Evolutionary conservation across 2,113 vertebrate genomes (phyloP).

Genomic region (Takifugu bimaculatus): DNA sequence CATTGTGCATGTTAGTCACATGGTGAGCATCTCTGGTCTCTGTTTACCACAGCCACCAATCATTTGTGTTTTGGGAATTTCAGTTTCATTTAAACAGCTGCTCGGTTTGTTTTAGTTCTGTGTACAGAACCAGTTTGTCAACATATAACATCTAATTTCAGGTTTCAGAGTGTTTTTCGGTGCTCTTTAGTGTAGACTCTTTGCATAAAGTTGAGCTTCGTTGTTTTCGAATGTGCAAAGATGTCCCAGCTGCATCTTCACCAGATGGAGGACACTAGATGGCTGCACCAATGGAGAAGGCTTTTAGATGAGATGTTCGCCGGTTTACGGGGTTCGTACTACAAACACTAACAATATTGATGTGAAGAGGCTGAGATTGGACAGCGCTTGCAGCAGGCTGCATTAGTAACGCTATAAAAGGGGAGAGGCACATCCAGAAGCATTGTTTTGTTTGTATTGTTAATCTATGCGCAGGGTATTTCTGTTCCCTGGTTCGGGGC

Average conservation of each 20-base stretch:
- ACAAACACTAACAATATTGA: constrained; percentile 37
- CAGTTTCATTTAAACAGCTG: constrained; percentile 59
- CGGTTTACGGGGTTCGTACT: constrained; percentile 25
- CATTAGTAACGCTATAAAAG: constrained; percentile 42
- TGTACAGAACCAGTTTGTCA: constrained; percentile 56
- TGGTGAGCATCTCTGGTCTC: constrained; percentile 21
- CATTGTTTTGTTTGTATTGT: constrained; percentile 53
- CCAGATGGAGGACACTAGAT: constrained; percentile 1
- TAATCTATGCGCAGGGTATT: constrained; percentile 46
- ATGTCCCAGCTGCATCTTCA: constrained; percentile 46
- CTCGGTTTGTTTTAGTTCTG: constrained; percentile 49
- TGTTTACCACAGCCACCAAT: constrained; percentile 19
- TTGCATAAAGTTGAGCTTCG: constrained; percentile 54
- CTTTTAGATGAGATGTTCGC: constrained; percentile 43
- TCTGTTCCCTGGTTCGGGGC: constrained; percentile 22
- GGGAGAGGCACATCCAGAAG: constrained; percentile 25
- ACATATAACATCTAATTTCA: constrained; percentile 71
- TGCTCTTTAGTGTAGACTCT: constrained; percentile 57
- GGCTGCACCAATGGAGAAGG: constrained; percentile 32
- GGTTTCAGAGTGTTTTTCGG: constrained; percentile 66
- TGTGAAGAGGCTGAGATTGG: constrained; percentile 24
- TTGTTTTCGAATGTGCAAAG: constrained; percentile 45
- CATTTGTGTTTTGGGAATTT: constrained; percentile 19
- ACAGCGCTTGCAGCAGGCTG: constrained; percentile 35
- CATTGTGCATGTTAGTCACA: constrained; percentile 27